phyloP scores from a whole-genome alignment of 2,888 invertebrate species.

The Phalangium opilio region DNA sequence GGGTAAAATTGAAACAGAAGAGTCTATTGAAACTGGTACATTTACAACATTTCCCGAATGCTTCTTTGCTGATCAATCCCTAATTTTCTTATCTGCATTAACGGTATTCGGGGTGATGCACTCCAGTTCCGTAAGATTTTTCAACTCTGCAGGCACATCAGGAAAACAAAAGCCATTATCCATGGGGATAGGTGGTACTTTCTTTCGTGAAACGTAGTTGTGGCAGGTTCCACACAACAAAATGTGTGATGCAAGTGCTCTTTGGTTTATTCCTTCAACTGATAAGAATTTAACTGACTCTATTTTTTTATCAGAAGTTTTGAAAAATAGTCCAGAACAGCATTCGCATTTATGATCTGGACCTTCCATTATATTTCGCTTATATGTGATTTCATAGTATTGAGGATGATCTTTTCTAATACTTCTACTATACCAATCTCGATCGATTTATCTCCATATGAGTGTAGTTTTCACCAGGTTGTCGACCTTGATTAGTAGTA shows the following conservation, averaged over 20 bases:
- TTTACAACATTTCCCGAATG: constrained; percentile 24
- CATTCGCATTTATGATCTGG: background rate
- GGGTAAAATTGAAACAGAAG: no score
- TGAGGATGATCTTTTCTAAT: no score
- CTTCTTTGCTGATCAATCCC: constrained; percentile 21
- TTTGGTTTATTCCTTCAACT: no score
- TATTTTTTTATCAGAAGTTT: background rate
- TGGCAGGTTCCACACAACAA: no score
- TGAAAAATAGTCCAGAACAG: background rate
- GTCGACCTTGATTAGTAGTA: no score
- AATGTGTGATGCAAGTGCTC: no score
- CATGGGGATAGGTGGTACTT: no score
- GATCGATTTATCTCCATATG: no score
- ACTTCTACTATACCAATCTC: no score
- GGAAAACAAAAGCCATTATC: background rate
- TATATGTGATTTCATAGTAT: no score
- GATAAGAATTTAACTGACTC: background rate
- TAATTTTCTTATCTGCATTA: constrained; percentile 28
- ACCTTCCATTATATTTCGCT: background rate
- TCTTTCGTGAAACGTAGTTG: no score
- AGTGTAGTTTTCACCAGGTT: no score
- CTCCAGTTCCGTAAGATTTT: constrained; percentile 20
- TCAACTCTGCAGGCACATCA: background rate
- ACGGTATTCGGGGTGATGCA: constrained; percentile 27
- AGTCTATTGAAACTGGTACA: constrained; percentile 19